Percentiles rank a stretch among this genome's conserved stretches.
phyloP scores from a whole-genome alignment of 2,888 invertebrate genomes.

The Noctua pronuba region DNA sequence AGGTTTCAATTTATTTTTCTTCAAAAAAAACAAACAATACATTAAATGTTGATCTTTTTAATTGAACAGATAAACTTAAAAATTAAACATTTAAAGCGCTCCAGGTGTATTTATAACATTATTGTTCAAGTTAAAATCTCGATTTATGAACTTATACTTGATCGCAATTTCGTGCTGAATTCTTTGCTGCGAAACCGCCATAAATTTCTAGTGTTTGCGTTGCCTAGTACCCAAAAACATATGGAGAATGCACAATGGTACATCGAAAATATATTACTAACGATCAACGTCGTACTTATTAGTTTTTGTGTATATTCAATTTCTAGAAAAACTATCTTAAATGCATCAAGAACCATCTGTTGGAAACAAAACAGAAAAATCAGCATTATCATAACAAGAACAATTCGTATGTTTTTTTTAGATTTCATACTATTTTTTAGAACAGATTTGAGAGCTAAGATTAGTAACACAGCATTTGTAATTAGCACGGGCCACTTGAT shows the following conservation, averaged over 20 bases:
- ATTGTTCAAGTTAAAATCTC: not conserved
- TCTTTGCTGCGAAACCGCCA: constrained; percentile 72
- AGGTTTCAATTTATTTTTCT: not conserved
- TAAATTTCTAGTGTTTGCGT: constrained; percentile 79
- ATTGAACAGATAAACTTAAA: constrained; percentile 4
- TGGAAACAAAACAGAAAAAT: constrained; percentile 83
- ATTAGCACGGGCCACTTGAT: constrained; percentile 83
- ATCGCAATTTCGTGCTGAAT: constrained; percentile 35
- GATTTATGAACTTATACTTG: constrained; percentile 47
- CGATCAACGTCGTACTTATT: constrained; percentile 54
- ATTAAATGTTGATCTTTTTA: not conserved
- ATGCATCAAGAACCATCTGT: constrained; percentile 78
- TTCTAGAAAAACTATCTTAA: constrained; percentile 74
- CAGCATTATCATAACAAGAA: constrained; percentile 79
- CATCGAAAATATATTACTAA: constrained; percentile 73
- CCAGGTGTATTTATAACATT: not conserved
- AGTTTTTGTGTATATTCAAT: constrained; percentile 48
- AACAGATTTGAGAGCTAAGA: constrained; percentile 76
- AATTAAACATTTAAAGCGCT: not conserved
- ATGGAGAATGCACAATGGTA: constrained; percentile 83
- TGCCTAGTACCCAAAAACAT: constrained; percentile 85
- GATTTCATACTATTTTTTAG: constrained; percentile 74
- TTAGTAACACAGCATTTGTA: constrained; percentile 77
- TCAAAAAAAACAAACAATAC: not conserved
- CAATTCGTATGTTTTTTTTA: constrained; percentile 74